These are phyloP conservation scores for Lichenostomus cassidix DNA, from an alignment of 2,113 vertebrate species.

Conservation along the genomic window DNA sequence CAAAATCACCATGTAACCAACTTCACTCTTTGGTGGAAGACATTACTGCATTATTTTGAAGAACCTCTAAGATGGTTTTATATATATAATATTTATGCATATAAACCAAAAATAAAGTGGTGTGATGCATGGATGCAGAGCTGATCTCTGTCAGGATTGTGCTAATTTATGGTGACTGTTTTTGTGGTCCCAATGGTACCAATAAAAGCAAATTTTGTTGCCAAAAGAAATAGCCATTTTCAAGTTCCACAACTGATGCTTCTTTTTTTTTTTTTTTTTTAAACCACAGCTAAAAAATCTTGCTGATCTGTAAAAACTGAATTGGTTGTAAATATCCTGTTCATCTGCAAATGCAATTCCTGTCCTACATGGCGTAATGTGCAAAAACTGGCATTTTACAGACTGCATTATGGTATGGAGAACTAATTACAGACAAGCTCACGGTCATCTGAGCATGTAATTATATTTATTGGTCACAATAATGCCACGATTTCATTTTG, in stretches of 20 bases:
- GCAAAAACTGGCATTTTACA: not conserved
- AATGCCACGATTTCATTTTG: not conserved
- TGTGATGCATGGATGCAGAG: not conserved
- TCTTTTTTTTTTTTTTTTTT: not conserved
- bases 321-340: not conserved
- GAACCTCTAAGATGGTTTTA: not conserved
- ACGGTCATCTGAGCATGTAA: not conserved
- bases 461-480: conserved; percentile 16
- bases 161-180: not conserved
- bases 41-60: not conserved
- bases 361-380: accelerated
- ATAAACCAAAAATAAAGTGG: not conserved
- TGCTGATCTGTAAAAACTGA: not conserved
- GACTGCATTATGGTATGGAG: not conserved
- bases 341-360: not conserved
- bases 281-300: not conserved
- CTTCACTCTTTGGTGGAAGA: not conserved
- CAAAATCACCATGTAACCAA: not conserved
- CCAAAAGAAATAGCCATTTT: not conserved
- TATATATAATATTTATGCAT: not conserved
- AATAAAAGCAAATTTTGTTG: not conserved
- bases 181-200: not conserved
- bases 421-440: not conserved
- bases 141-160: not conserved
- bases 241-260: not conserved